Evolutionary conservation across 2,888 invertebrate genomes (phyloP).

Genomic region (Agrochola lota): DNA sequence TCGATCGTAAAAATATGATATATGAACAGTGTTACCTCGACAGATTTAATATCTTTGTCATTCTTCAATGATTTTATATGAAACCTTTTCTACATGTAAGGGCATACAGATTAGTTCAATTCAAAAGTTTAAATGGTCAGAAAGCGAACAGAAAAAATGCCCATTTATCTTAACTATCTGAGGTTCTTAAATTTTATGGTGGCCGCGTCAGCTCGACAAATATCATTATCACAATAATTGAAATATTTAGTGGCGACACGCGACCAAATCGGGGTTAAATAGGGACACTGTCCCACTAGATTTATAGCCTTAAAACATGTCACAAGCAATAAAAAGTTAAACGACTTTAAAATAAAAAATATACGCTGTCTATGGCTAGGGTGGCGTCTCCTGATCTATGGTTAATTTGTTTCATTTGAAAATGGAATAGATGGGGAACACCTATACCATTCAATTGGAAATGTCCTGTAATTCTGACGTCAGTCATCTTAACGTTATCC

Average conservation of each 20-base stretch:
- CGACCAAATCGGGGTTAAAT: slow-evolving; percentile 75
- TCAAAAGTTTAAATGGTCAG: slow-evolving; percentile 58
- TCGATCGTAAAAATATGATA: slow-evolving; percentile 58
- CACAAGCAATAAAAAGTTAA: slow-evolving; percentile 62
- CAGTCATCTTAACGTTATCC: slow-evolving; percentile 21
- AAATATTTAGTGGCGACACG: slow-evolving; percentile 84
- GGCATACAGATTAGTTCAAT: slow-evolving; percentile 35
- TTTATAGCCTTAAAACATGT: slow-evolving; percentile 69
- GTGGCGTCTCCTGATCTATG: slow-evolving; percentile 27
- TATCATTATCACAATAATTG: slow-evolving; percentile 84
- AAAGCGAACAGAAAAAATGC: slow-evolving; percentile 65
- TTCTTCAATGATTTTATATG: slow-evolving; percentile 32
- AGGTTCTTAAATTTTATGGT: slow-evolving; percentile 74
- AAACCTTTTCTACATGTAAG: slow-evolving; percentile 23
- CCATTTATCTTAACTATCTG: slow-evolving; percentile 68
- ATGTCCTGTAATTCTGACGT: slow-evolving; percentile 33
- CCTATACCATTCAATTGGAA: slow-evolving; percentile 40
- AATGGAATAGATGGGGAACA: slow-evolving; percentile 26
- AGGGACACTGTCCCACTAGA: slow-evolving; percentile 72
- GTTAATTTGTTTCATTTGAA: slow-evolving; percentile 35
- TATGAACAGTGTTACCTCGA: slow-evolving; percentile 45
- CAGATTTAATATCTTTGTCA: slow-evolving; percentile 50
- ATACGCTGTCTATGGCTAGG: slow-evolving; percentile 26
- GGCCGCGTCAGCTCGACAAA: slow-evolving; percentile 72
- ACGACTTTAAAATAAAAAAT: slow-evolving; percentile 51